Evolutionary conservation across 2,888 invertebrate genomes (phyloP), one percentile per base, ranked within the genome.

Genomic region (Xestia xanthographa): DNA sequence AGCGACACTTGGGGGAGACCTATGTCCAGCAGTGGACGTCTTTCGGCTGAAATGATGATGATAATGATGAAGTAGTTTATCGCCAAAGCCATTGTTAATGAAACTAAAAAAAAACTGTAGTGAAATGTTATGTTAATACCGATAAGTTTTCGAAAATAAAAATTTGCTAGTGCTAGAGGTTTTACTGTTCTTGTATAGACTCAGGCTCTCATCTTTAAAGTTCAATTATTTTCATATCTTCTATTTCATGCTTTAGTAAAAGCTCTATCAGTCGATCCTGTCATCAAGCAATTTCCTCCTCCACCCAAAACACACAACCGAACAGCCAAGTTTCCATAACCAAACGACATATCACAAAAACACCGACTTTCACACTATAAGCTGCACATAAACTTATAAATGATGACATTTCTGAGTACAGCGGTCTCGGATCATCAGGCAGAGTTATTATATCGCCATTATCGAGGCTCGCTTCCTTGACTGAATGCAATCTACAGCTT

Each of bases 291-390:
- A 66, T 56, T 41, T n/a, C n/a, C 12, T 11, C 26, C 0, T 60
- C 22, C 34, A 26, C 34, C 56, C 26, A 80, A 73, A 48, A 63
- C 26, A 67, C 38, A 58, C 45, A 53, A 17, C 34, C 67, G 45
- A 5, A 6, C 58, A 50, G 8, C 50, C 48, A 45, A 62, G 77
- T 73, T 80, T 71, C 58, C 58, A 38, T 72, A 84, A 69, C 66
- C 3, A 73, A 82, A 62, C 66, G 71, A 68, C 50, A n/a, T 66
- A 58, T 45, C 41, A 75, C 75, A 86, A 86, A 82, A 86, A 85
- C 75, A 70, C 38, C 22, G 53, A 85, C 87, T 86, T 85, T 87
- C 87, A 85, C 87, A 86, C 75, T 80, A 67, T 85, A 79, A 82
- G 80, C 82, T 85, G 67, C 77, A 75, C 60, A 67, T 85, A 76